Evolutionary conservation across 2,888 invertebrate species (phyloP), one percentile per base, ranked within the genome.

Genomic region (Physocephala rufipes): DNA sequence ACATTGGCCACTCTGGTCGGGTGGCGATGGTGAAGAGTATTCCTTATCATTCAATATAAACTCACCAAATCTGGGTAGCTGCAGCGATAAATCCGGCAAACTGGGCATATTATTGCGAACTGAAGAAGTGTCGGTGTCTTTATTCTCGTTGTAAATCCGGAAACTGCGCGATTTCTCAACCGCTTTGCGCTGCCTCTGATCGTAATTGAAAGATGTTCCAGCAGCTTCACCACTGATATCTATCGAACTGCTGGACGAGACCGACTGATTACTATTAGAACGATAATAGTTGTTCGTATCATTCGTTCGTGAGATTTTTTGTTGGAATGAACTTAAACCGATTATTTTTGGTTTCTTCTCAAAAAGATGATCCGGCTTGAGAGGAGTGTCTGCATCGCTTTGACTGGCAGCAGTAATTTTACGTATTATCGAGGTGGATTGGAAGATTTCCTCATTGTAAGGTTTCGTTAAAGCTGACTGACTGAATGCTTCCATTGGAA

Each of bases 161-260:
- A 93, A 92, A 79, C 92, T 93, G 75, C 91, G 91, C 2, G 92
- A 91, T 82, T 93, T 93, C 66, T 90, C 89, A 28, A 92, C 89
- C 26, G 90, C 88, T 82, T 89, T 90, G 75, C 88, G 87, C 43
- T 87, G 82, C 72, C 84, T 85, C 51, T 81, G 80, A 47, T 79
- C 78, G 66, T 80, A 80, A 66, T 78, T 79, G 2, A 79, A 73
- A 0, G 80, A 74, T 58, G 36, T 26, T 59, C 19, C 26, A 9
- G 13, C 21, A 15, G 79, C 75, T 43, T 85, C 85, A 47, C 85
- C 85, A 12, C 81, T 77, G 0, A 71, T 67, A 67, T 81, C 77
- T 71, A 80, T 49, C 0, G 83, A 83, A 53, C 36, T 74, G 36
- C 36, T 9, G 9, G 36, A 36, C 2, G 61, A 66, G 0, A 65